Evolutionary conservation across 2,113 vertebrate species (phyloP).

Genomic region (Phrynocephalus versicolor): DNA sequence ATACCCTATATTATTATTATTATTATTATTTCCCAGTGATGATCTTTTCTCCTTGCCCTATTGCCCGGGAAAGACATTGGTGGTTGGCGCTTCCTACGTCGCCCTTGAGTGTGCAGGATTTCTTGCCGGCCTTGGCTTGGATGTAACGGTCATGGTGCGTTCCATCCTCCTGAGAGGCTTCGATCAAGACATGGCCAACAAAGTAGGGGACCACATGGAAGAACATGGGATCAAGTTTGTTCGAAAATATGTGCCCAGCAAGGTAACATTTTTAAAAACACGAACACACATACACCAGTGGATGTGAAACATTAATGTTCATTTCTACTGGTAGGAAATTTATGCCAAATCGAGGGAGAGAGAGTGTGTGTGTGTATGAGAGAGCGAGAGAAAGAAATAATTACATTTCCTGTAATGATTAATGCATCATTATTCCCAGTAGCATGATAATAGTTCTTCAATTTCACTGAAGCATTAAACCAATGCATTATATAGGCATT

Average conservation of each 20-base stretch:
- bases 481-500: fast-evolving
- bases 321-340: background rate
- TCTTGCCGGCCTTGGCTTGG: conserved; percentile 80
- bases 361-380: background rate
- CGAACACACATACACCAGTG: background rate
- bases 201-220: conserved; percentile 82
- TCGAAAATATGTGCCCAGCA: conserved; percentile 73
- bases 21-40: conserved; percentile 73
- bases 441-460: conserved; percentile 13
- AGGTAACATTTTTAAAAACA: conserved; percentile 69
- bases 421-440: conserved; percentile 28
- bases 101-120: conserved; percentile 85
- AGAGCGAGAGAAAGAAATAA: background rate
- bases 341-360: background rate
- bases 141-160: conserved; percentile 83
- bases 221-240: conserved; percentile 81
- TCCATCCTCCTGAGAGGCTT: conserved; percentile 82
- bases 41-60: conserved; percentile 84
- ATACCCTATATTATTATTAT: no score
- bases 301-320: background rate
- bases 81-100: conserved; percentile 84
- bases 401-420: conserved; percentile 1
- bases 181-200: conserved; percentile 83
- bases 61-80: conserved; percentile 82
- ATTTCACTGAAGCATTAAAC: conserved; percentile 11